These are phyloP conservation scores for Lepilemur septentrionalis DNA, from an alignment of 2,797 vertebrate species.

Conservation along the genomic window DNA sequence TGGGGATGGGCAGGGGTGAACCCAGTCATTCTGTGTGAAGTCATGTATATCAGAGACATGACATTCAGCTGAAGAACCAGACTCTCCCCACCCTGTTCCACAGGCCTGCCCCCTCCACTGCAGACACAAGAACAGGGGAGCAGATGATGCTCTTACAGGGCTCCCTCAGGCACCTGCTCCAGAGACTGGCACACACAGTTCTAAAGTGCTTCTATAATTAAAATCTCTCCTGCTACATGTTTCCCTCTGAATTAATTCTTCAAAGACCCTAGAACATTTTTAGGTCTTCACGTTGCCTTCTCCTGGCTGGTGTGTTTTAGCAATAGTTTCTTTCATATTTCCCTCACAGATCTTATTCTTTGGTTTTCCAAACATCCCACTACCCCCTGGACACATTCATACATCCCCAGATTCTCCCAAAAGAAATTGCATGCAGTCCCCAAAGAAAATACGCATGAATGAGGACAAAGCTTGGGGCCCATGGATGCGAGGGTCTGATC, in stretches of 20 bases:
- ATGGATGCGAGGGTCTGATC: background rate
- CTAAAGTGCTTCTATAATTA: background rate
- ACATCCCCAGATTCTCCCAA: background rate
- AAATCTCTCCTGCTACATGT: background rate
- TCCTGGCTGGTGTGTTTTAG: background rate
- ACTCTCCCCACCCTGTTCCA: background rate
- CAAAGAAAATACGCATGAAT: background rate
- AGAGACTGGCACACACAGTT: background rate
- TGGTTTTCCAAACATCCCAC: slow-evolving; percentile 10
- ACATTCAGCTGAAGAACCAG: background rate
- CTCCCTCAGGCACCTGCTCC: background rate
- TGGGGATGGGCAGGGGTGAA: background rate
- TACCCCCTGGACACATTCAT: background rate
- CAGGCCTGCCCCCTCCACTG: background rate
- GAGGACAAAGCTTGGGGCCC: background rate
- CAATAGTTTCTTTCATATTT: background rate
- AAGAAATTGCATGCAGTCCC: slow-evolving; percentile 13
- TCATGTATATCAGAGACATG: background rate
- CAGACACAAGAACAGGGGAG: background rate
- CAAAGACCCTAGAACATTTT: background rate
- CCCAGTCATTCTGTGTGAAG: background rate
- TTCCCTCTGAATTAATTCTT: slow-evolving; percentile 24
- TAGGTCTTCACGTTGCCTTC: background rate
- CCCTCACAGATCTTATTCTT: background rate
- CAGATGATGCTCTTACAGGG: background rate